phyloP scores from a whole-genome alignment of 2,797 vertebrate species.

The Melanotaenia pygmaea region DNA sequence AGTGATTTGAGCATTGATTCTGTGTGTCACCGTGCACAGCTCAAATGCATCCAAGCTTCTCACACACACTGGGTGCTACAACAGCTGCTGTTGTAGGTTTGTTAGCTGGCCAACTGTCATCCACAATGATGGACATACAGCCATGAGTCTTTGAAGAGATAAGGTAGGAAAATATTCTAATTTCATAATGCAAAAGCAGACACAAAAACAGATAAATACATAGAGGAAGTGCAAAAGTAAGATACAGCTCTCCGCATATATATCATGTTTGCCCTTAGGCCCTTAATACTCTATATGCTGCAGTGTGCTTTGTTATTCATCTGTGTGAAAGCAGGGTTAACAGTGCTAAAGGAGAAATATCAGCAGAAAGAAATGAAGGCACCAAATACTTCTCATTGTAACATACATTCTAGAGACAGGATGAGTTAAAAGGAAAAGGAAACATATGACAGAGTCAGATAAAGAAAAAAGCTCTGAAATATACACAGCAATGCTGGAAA shows the following conservation, averaged over 20 bases:
- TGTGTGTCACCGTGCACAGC: conserved; percentile 38
- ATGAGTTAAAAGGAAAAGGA: conserved; percentile 9
- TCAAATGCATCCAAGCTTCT: conserved; percentile 29
- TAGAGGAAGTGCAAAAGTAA: conserved; percentile 17
- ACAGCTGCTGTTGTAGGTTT: conserved; percentile 25
- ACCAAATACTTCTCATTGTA: not conserved
- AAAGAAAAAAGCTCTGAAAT: not conserved
- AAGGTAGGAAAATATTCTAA: not conserved
- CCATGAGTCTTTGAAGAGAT: conserved; percentile 1
- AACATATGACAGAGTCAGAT: not conserved
- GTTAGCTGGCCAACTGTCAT: conserved; percentile 30
- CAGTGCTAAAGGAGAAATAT: conserved; percentile 27
- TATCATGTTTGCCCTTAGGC: conserved; percentile 59
- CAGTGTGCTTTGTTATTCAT: conserved; percentile 68
- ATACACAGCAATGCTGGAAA: not conserved
- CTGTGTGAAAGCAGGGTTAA: conserved; percentile 48
- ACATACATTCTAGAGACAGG: conserved; percentile 5
- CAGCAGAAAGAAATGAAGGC: conserved; percentile 14
- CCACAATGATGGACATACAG: conserved; percentile 4
- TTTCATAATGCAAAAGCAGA: conserved; percentile 16
- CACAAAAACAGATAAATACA: conserved; percentile 8
- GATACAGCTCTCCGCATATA: conserved; percentile 52
- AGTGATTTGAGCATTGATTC: conserved; percentile 44
- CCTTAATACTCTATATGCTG: conserved; percentile 62
- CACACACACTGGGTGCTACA: conserved; percentile 6